Percentiles rank a stretch among this genome's conserved stretches.
phyloP scores from a whole-genome alignment of 23 tunicate species.

The Ciona savignyi region DNA sequence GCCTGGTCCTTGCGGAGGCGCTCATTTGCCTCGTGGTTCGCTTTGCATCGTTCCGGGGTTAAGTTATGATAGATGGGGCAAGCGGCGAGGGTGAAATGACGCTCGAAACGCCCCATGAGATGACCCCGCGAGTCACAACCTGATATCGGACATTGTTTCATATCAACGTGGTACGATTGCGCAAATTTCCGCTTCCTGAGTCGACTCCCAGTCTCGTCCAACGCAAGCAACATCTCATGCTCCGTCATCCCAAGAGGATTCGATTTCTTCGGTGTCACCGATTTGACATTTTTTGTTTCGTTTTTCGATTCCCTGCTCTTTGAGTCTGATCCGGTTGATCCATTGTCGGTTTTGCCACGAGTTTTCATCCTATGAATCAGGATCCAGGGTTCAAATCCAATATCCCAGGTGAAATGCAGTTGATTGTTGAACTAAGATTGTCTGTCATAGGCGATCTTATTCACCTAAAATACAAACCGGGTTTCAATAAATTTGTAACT shows the following conservation, averaged over 20 bases:
- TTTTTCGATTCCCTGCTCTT: not conserved
- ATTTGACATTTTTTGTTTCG: not conserved
- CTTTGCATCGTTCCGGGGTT: conserved; percentile 81
- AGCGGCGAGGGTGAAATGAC: conserved; percentile 76
- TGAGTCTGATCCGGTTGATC: not conserved
- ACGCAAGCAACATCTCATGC: conserved; percentile 45
- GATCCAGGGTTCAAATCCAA: too few species aligned
- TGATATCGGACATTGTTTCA: conserved; percentile 81
- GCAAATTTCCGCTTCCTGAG: conserved; percentile 48
- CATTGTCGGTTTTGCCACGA: not conserved
- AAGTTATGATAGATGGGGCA: conserved; percentile 92
- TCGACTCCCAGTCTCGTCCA: conserved; percentile 69
- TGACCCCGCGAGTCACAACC: conserved; percentile 91
- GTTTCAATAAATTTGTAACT: too few species aligned
- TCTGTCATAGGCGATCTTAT: too few species aligned
- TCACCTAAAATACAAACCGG: too few species aligned
- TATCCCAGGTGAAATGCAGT: too few species aligned
- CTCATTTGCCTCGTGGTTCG: conserved; percentile 70
- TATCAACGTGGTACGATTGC: conserved; percentile 74
- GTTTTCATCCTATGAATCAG: not conserved
- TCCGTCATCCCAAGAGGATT: conserved; percentile 65
- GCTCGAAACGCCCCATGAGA: conserved; percentile 68
- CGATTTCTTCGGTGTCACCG: conserved; percentile 23
- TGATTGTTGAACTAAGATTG: too few species aligned
- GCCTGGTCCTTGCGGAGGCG: conserved; percentile 56